Base-by-base conservation (phyloP, 2,888 invertebrate genomes). In the Pilophorus perplexus region DNA sequence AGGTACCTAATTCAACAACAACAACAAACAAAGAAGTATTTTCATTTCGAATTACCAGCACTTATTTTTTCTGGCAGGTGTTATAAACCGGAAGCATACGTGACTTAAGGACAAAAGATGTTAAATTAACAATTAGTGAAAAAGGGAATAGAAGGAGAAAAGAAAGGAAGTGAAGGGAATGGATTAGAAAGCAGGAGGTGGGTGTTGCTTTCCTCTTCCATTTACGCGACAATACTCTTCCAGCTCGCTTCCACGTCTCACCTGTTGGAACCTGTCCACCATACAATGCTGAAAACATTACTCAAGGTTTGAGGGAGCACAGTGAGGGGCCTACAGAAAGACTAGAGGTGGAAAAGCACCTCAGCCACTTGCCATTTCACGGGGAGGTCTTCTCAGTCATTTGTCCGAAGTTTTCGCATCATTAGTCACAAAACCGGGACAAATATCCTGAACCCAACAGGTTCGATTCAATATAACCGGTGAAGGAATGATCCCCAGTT, bases 221-320 rank as follows among this genome's bases (percentile, higher is more conserved):
- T 38, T 42, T 42, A 42, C 14, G 14, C 40, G 59, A 59, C 59
- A 59, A 59, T 59, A 23, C 6, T 33, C 28, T 25, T 23, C 40
- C 22, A 38, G 22, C 23, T 42, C 23, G 42, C 59, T 12, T 38
- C 23, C 25, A 59, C 27, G 42, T 33, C 42, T 59, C 59, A 59
- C 59, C 59, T 59, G 59, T 59, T 59, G 59, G 59, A 59, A 59
- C 40, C 59, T 59, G 59, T 59, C 59, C 28, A 33, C 23, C 10
- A 42, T 59, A 59, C 59, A 59, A 59, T 59, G 42, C 59, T 59
- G 23, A 23, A 59, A 14, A 25, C 59, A 59, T 59, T 59, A 59
- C 59, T 59, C 59, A 59, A 59, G 59, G 20, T 28, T 37, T 55
- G 37, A 18, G n/a, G n/a, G n/a, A n/a, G n/a, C n/a, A n/a, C n/a